phyloP scores from a whole-genome alignment of 2,113 vertebrate species.

The Apaloderma vittatum region DNA sequence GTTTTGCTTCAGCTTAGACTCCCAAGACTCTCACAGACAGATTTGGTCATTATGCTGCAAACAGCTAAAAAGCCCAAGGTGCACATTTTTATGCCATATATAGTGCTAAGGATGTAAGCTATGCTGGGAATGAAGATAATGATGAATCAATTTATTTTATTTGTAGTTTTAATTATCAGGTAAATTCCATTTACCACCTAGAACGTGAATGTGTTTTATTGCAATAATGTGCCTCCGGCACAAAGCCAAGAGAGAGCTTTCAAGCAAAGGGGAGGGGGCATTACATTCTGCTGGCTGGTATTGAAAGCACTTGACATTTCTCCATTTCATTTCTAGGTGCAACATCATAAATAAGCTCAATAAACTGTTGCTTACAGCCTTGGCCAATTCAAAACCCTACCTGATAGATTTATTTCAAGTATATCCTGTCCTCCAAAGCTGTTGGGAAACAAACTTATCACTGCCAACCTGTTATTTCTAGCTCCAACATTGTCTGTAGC shows the following conservation, averaged over 20 bases:
- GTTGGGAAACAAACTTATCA: conserved; percentile 49
- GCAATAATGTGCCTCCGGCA: conserved; percentile 25
- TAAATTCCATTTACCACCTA: conserved; percentile 62
- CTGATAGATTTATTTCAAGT: conserved; percentile 59
- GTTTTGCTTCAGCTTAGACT: conserved; percentile 23
- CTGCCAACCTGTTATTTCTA: conserved; percentile 7
- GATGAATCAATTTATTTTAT: conserved; percentile 49
- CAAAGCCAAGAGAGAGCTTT: conserved; percentile 13
- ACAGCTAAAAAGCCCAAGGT: conserved; percentile 51
- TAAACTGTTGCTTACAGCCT: conserved; percentile 38
- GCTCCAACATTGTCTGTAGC: not conserved
- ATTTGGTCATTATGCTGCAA: conserved; percentile 4
- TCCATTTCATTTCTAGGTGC: conserved; percentile 63
- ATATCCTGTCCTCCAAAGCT: conserved; percentile 44
- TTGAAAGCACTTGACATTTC: conserved; percentile 60
- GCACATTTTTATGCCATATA: conserved; percentile 44
- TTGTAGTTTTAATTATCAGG: conserved; percentile 59
- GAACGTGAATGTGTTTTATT: conserved; percentile 45
- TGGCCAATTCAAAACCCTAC: conserved; percentile 39
- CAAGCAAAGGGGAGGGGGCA: conserved; percentile 16
- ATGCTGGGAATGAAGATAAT: not conserved
- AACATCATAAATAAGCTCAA: conserved; percentile 66
- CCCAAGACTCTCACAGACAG: conserved; percentile 20
- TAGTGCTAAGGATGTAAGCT: conserved; percentile 21
- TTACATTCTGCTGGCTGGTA: conserved; percentile 18